Base-by-base conservation (phyloP, 2,888 invertebrate genomes). In the Pammene aurita region DNA sequence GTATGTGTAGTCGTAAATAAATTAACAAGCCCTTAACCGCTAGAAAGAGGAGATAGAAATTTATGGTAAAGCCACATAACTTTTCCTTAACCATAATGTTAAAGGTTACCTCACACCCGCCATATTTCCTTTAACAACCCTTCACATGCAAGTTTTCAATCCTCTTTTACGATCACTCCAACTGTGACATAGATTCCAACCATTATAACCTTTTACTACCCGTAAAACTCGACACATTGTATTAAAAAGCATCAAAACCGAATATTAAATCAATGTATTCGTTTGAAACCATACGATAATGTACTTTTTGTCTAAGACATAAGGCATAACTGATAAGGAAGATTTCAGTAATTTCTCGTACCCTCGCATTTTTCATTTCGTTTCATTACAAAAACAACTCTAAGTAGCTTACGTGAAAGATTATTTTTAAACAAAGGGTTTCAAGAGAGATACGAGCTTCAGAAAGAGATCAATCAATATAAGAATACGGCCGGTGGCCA, bases 131-230 rank as follows among this genome's bases (percentile, higher is more conserved):
- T 68, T 68, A 57, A 62, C 42, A 50, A 5, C 57, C 41, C 62
- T 56, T 52, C 26, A 56, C 48, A 63, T 63, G 68, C 68, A 68
- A 64, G 63, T 67, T 67, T 68, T 50, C 57, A 69, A 41, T 42
- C 14, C 52, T 42, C 7, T 52, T 68, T 69, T 69, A 69, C 48
- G 60, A 60, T 13, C 64, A 35, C 67, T 58, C 34, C 46, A 46
- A 67, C 55, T 67, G 58, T 4, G 54, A 69, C 64, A 67, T 62
- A 34, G 16, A 44, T 52, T 14, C 50, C 5, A n/a, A 50, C 38
- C 69, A 65, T 69, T 58, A 64, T 65, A 69, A 65, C 48, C 41
- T 65, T 69, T 69, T 69, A 69, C 58, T 41, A 64, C 52, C 26
- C 18, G 38, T 64, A 65, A 69, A 69, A 52, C 44, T 16, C 63